Conservation (phyloP, 2,113 vertebrate genomes). For the Mustelus asterias region DNA sequence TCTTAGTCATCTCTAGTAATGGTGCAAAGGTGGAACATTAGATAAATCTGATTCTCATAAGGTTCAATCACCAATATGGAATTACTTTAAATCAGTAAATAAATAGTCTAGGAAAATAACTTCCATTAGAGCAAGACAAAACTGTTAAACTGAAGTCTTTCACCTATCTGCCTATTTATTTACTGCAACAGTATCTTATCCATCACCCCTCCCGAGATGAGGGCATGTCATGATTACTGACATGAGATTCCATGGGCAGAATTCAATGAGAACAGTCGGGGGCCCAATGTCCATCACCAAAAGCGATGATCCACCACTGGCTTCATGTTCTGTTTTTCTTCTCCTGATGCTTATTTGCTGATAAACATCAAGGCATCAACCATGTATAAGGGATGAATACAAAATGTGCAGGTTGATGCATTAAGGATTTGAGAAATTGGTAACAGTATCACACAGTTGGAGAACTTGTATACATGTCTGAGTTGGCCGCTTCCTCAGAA, state of each 20-base stretch:
- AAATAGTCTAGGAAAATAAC: background rate
- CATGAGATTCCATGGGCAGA: background rate
- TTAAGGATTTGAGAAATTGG: no score
- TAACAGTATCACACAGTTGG: no score
- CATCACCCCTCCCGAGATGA: background rate
- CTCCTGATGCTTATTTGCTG: no score
- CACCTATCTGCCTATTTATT: background rate
- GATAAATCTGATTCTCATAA: background rate
- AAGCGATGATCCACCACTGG: no score
- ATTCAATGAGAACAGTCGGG: background rate
- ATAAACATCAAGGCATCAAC: no score
- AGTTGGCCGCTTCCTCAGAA: no score
- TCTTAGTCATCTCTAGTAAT: no score
- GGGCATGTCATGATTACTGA: background rate
- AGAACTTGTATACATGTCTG: no score
- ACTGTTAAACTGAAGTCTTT: background rate
- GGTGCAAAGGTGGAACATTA: background rate
- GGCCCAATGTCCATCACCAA: background rate
- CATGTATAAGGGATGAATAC: no score
- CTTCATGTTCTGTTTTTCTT: no score
- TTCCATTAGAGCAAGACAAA: background rate
- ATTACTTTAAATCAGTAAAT: background rate
- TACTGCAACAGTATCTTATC: background rate
- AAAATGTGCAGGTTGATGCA: no score
- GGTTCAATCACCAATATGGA: background rate